Conservation (phyloP, 2,888 invertebrate genomes). For the Hydropsyche betteni region DNA sequence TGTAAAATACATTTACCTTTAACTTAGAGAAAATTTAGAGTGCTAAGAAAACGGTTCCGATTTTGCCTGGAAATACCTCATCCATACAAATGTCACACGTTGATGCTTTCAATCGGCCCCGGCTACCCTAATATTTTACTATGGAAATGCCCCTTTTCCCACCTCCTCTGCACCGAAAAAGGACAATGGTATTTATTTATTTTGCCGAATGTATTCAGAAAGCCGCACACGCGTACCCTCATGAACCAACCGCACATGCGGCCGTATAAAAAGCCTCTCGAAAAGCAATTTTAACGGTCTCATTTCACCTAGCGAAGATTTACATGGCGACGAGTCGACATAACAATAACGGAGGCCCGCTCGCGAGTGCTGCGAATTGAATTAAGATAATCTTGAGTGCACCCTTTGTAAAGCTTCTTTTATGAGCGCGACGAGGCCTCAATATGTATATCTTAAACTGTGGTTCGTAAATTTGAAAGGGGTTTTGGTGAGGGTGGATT, state of each 20-base stretch:
- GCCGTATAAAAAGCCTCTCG: background rate
- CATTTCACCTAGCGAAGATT: constrained; percentile 15
- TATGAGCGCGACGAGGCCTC: too few species aligned
- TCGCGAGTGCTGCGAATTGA: constrained; percentile 11
- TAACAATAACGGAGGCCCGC: background rate
- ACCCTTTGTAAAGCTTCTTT: background rate
- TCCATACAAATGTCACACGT: constrained; percentile 47
- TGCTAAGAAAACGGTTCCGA: constrained; percentile 28
- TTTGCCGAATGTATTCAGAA: constrained; percentile 19
- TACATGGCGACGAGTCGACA: constrained; percentile 8
- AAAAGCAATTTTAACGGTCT: constrained; percentile 13
- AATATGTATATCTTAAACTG: too few species aligned
- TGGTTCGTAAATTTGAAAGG: too few species aligned
- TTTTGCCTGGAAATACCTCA: constrained; percentile 42
- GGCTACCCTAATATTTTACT: constrained; percentile 44
- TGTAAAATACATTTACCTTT: constrained; percentile 6
- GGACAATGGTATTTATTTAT: constrained; percentile 41
- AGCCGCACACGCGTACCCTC: background rate
- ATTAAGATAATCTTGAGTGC: constrained; percentile 26
- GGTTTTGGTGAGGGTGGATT: too few species aligned
- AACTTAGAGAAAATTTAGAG: constrained; percentile 12
- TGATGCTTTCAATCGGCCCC: constrained; percentile 39
- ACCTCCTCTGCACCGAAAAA: constrained; percentile 32
- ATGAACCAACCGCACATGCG: background rate
- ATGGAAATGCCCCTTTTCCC: constrained; percentile 43